phyloP scores from a whole-genome alignment of 1,140 invertebrate genomes.

The Atopsyche davidsoni region DNA sequence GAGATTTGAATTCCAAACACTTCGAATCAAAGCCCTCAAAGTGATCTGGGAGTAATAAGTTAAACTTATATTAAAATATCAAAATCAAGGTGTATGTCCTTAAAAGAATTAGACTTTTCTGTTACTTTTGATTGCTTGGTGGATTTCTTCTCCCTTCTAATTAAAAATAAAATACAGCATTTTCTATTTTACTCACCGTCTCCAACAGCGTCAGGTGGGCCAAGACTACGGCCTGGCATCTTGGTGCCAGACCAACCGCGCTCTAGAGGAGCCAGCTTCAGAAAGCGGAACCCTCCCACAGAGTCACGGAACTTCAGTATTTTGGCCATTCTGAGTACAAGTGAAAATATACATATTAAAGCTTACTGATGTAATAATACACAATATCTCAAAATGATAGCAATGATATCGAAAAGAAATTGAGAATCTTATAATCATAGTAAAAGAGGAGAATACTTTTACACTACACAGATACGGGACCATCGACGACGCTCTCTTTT shows the following conservation, averaged over 20 bases:
- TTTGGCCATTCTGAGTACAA: slow-evolving; percentile 51
- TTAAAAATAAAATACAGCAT: background rate
- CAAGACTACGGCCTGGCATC: slow-evolving; percentile 77
- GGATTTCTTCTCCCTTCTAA: background rate
- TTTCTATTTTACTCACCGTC: slow-evolving; percentile 50
- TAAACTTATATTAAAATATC: slow-evolving; percentile 34
- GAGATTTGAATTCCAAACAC: slow-evolving; percentile 75
- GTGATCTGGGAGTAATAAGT: no score
- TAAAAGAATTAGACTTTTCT: background rate
- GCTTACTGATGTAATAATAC: no score
- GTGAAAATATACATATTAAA: slow-evolving; percentile 10
- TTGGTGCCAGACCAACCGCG: slow-evolving; percentile 83
- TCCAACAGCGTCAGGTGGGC: slow-evolving; percentile 77
- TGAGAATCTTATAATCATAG: no score
- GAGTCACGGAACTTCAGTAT: slow-evolving; percentile 66
- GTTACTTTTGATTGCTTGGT: background rate
- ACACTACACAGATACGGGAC: no score
- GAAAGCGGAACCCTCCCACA: slow-evolving; percentile 53
- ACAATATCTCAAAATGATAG: no score
- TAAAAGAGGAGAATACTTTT: no score
- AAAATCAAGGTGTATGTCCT: background rate
- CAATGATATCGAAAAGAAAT: no score
- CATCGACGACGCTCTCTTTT: no score
- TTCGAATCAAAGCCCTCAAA: slow-evolving; percentile 86
- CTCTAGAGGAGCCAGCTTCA: slow-evolving; percentile 71